Conservation (phyloP, 92 coral and sea anemone species). For the Blastomussa wellsi region DNA sequence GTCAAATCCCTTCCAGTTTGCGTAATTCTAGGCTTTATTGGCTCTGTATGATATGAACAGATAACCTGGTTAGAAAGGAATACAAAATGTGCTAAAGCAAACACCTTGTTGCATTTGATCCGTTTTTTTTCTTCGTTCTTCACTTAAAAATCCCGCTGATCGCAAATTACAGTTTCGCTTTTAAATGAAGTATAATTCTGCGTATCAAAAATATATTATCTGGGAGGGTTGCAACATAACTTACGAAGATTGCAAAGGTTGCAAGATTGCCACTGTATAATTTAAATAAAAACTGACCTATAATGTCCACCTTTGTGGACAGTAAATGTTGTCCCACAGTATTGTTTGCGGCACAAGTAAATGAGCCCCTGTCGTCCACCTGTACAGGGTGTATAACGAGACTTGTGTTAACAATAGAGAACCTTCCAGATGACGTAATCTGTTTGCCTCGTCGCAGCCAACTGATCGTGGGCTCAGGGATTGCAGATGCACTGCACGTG, state of each 20-base stretch:
- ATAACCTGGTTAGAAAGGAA: background rate
- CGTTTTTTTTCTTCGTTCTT: too few species aligned
- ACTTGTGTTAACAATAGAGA: constrained; percentile 36
- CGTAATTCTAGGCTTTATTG: constrained; percentile 64
- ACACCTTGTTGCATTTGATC: too few species aligned
- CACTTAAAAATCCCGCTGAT: too few species aligned
- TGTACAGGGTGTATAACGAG: constrained; percentile 47
- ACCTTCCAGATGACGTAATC: constrained; percentile 41
- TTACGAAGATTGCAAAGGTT: too few species aligned
- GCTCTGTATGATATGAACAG: constrained; percentile 37
- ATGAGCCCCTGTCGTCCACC: constrained; percentile 53
- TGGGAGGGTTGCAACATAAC: too few species aligned
- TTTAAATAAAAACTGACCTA: constrained; percentile 51
- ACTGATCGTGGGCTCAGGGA: constrained; percentile 69
- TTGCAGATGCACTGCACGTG: constrained; percentile 63
- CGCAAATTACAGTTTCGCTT: too few species aligned
- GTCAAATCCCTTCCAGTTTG: constrained; percentile 54
- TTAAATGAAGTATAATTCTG: too few species aligned
- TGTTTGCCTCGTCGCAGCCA: constrained; percentile 61
- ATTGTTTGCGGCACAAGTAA: constrained; percentile 66
- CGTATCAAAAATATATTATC: too few species aligned
- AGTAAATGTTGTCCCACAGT: constrained; percentile 47
- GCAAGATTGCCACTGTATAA: too few species aligned
- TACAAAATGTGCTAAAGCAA: background rate
- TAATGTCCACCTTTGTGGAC: constrained; percentile 50